These are phyloP conservation scores for Philaenus spumarius DNA, from an alignment of 1,140 invertebrate genomes.

Conservation along the genomic window DNA sequence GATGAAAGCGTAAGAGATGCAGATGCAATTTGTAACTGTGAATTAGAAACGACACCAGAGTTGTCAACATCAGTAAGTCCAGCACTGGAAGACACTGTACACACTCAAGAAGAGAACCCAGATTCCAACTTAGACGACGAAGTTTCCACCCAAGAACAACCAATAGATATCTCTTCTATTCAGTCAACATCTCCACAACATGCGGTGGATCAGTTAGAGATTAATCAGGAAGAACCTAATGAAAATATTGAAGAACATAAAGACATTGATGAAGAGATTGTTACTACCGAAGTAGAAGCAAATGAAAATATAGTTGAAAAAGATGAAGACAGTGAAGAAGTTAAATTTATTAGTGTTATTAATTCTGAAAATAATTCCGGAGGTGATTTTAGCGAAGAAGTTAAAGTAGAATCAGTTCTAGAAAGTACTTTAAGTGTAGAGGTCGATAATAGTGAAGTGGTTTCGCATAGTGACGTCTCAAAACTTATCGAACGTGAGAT, in stretches of 20 bases:
- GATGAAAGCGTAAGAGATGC: constrained; percentile 27
- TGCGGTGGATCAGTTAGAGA: not conserved
- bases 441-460: constrained; percentile 8
- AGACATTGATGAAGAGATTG: not conserved
- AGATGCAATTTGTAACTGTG: constrained; percentile 14
- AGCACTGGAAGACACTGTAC: constrained; percentile 29
- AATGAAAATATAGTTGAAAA: constrained; percentile 4
- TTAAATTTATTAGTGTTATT: not conserved
- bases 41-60: constrained; percentile 4
- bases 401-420: not conserved
- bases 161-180: not conserved
- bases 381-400: not conserved
- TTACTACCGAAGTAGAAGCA: not conserved
- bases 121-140: not conserved
- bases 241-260: constrained; percentile 4
- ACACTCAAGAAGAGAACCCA: constrained; percentile 13
- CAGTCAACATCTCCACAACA: not conserved
- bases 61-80: constrained; percentile 27
- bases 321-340: constrained; percentile 1
- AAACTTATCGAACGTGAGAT: constrained; percentile 35
- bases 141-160: not conserved
- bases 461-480: constrained; percentile 19
- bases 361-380: constrained; percentile 4
- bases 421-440: constrained; percentile 15
- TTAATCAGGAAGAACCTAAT: not conserved